Base-by-base conservation (phyloP, 1,140 invertebrate genomes). In the Penaeus vannamei region DNA sequence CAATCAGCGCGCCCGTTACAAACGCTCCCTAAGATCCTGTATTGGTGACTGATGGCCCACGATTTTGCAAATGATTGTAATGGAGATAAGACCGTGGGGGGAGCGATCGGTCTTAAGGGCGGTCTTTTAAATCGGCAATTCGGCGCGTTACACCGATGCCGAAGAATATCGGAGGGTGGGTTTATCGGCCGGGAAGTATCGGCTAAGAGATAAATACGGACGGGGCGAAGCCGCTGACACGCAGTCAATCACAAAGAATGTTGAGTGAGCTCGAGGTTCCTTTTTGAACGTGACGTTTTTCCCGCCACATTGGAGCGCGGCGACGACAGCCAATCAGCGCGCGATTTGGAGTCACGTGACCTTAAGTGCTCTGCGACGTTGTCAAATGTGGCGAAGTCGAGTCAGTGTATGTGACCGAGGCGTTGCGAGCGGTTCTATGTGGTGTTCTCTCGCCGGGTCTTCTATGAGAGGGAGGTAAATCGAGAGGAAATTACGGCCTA, bases 231-330 rank as follows among this genome's bases (percentile, higher is more conserved):
- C 86, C 79, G 61, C 64, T 72, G 66, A 85, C 84, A 87, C 62
- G 26, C 86, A 82, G 36, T 86, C 84, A 86, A 80, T 72, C 86
- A 82, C 79, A 82, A 85, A 89, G 87, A 84, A 85, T 89, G 82
- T 76, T 53, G 69, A 79, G 66, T n/a, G 61, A 66, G 77, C 42
- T 87, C 29, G 76, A 64, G 76, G 76, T 81, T 81, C 76, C 76
- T 64, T 81, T 87, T 89, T 89, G 87, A 89, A 89, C 22, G 87
- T 85, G 46, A 83, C 53, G 82, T 64, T 89, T 89, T 89, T 89
- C 82, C 82, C 87, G 87, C 87, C 82, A 84, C 23, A 10, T 59
- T 26, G 66, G 87, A 89, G 87, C 62, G 59, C 12, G 69, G 42
- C 46, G 23, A 66, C 64, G 64, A 22, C 14, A 76, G 69, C 87